Evolutionary conservation across 1,140 invertebrate genomes (phyloP).

Genomic region (Propsilocerus akamusi): DNA sequence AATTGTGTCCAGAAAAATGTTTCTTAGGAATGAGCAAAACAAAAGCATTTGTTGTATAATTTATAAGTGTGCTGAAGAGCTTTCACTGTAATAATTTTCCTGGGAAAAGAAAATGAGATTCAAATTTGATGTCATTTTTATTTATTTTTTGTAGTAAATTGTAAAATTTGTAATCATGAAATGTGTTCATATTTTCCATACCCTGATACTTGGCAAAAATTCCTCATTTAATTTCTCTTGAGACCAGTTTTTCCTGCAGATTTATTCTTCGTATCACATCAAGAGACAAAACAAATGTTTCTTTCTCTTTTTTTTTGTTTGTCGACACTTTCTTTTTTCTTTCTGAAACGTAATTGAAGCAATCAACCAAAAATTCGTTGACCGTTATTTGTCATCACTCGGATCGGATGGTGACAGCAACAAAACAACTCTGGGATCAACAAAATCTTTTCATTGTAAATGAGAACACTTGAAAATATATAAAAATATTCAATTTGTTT

Average conservation of each 20-base stretch:
- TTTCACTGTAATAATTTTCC: too few relatives aligned
- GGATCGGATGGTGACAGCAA: not conserved
- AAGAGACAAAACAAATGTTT: not conserved
- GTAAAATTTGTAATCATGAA: too few relatives aligned
- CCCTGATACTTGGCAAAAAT: not conserved
- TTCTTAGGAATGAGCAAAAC: too few relatives aligned
- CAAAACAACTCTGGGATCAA: not conserved
- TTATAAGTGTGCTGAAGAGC: too few relatives aligned
- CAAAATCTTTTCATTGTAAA: not conserved
- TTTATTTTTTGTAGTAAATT: not conserved
- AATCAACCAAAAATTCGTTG: not conserved
- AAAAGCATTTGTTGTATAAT: too few relatives aligned
- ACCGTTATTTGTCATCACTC: not conserved
- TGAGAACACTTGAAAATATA: not conserved
- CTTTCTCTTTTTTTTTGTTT: not conserved
- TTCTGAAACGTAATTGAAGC: not conserved
- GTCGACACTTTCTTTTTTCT: not conserved
- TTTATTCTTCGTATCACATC: not conserved
- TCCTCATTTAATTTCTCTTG: constrained; percentile 1
- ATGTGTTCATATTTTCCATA: not conserved
- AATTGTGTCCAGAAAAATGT: too few relatives aligned
- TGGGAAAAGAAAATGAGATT: too few relatives aligned
- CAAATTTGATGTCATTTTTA: not conserved
- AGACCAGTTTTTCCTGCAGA: not conserved
- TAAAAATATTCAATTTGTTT: not conserved